Evolutionary conservation across 2,888 invertebrate genomes (phyloP).

Genomic region (Deladenus siricidicola): DNA sequence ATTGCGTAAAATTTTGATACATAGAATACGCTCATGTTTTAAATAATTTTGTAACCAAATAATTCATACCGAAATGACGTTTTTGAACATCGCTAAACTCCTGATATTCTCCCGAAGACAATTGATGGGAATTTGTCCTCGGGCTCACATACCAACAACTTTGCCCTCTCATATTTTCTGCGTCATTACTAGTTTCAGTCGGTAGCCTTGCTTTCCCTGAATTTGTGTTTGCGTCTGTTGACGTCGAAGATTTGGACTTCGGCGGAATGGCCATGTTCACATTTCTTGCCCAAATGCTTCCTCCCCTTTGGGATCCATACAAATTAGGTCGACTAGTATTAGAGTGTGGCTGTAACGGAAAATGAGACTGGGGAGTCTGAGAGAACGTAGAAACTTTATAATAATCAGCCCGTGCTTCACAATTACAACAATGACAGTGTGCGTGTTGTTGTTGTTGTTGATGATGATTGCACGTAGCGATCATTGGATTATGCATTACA

Average conservation of each 20-base stretch:
- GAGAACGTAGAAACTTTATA: too few species aligned
- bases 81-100: neutral
- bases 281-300: too few species aligned
- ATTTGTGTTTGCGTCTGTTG: neutral
- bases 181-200: neutral
- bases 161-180: neutral
- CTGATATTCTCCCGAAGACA: too few species aligned
- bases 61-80: neutral
- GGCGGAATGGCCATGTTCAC: neutral
- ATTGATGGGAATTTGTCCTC: neutral
- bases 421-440: too few species aligned
- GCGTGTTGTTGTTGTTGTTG: neutral
- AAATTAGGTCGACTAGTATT: too few species aligned
- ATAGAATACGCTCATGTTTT: too few species aligned
- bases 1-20: too few species aligned
- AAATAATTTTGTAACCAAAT: neutral
- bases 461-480: neutral
- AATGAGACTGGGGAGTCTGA: too few species aligned
- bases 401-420: too few species aligned
- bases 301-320: too few species aligned
- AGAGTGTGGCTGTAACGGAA: too few species aligned
- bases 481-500: conserved; percentile 15
- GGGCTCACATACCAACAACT: neutral
- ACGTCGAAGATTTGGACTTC: neutral
- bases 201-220: too few species aligned